These are phyloP conservation scores for Limonius californicus DNA, from an alignment of 1,140 invertebrate genomes.

Conservation along the genomic window DNA sequence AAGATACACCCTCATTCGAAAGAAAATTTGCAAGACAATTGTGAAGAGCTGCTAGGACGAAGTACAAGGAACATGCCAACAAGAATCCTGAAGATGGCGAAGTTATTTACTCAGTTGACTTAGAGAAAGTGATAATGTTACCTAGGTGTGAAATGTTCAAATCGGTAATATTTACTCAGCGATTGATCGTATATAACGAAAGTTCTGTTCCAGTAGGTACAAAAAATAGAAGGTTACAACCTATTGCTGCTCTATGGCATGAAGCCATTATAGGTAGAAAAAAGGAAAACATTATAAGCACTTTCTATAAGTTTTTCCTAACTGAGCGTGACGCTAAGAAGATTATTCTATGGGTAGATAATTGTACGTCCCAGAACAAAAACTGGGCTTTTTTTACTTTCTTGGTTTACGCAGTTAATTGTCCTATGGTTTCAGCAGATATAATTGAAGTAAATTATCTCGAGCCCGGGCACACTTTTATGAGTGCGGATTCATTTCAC, in stretches of 20 bases:
- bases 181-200: slow-evolving; percentile 28
- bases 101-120: background rate
- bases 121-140: slow-evolving; percentile 35
- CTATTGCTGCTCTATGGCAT: slow-evolving; percentile 27
- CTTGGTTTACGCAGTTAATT: background rate
- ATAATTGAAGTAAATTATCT: slow-evolving; percentile 14
- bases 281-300: slow-evolving; percentile 33
- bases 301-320: slow-evolving; percentile 27
- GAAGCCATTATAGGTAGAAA: background rate
- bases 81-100: background rate
- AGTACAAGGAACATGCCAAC: background rate
- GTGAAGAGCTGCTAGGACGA: background rate
- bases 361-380: slow-evolving; percentile 34
- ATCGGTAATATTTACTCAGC: slow-evolving; percentile 26
- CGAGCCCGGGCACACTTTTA: slow-evolving; percentile 10
- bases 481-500: slow-evolving; percentile 12
- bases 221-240: slow-evolving; percentile 18
- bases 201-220: background rate
- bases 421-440: background rate
- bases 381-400: slow-evolving; percentile 26
- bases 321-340: slow-evolving; percentile 21
- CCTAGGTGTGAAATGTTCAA: slow-evolving; percentile 26
- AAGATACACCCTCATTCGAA: background rate
- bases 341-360: slow-evolving; percentile 31
- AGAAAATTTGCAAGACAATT: background rate